Evolutionary conservation across 2,113 vertebrate species (phyloP).

Genomic region (Petrocephalus microphthalmus): DNA sequence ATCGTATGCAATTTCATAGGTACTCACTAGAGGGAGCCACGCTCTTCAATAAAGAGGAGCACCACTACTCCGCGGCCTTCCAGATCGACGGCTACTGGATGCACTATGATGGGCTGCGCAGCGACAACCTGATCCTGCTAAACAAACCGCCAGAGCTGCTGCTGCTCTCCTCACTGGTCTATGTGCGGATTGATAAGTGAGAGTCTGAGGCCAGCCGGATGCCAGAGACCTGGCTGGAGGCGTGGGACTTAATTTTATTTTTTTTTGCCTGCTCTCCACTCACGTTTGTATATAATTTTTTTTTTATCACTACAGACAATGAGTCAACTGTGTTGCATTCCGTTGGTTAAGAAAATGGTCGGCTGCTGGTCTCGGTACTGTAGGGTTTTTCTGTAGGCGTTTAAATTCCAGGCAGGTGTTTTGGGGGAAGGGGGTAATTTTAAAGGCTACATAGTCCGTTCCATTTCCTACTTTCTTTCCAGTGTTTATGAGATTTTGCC

Average conservation of each 20-base stretch:
- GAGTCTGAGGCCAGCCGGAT: neutral
- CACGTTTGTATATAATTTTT: neutral
- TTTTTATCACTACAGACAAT: neutral
- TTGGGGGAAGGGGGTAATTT: neutral
- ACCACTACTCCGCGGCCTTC: conserved; percentile 81
- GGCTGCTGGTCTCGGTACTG: neutral
- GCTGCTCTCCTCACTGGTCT: conserved; percentile 76
- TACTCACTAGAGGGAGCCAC: conserved; percentile 80
- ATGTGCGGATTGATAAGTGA: conserved; percentile 71
- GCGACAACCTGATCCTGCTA: conserved; percentile 75
- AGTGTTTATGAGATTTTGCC: conserved; percentile 28
- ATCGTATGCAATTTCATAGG: conserved; percentile 46
- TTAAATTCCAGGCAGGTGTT: neutral
- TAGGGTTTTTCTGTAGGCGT: neutral
- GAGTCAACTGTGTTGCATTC: neutral
- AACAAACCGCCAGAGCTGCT: conserved; percentile 77
- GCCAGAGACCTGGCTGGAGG: neutral
- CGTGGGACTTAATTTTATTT: neutral
- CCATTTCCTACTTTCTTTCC: conserved; percentile 20
- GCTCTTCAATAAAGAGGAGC: conserved; percentile 79
- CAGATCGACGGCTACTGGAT: conserved; percentile 76
- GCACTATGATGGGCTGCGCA: conserved; percentile 75
- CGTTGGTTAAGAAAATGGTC: neutral
- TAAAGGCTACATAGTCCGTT: neutral
- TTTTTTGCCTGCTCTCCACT: neutral